Base-by-base conservation (phyloP, 2,113 vertebrate genomes). In the Brachypodius melanocephalos region DNA sequence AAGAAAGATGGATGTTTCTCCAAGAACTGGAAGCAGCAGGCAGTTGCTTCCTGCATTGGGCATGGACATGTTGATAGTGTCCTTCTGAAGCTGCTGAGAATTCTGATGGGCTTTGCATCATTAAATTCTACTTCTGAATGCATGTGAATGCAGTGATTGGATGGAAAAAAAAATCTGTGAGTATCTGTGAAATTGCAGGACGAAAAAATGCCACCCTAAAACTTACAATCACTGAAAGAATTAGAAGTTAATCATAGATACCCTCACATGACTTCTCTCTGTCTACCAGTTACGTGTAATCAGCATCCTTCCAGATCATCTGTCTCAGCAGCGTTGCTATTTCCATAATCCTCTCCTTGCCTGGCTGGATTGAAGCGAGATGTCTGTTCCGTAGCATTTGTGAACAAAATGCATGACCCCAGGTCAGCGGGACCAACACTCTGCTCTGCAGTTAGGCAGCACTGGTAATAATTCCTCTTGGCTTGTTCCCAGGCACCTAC, bases 401-500 rank as follows among this genome's bases (percentile, higher is more conserved):
- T n/a, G 38, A 88, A 24, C 51, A 20, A 51, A 91, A 66, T 4
- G 17, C 46, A 0, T 14, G 48, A 26, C 66, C 59, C 20, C 0
- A 0, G 49, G 49, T 51, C 66, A 21, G 0, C 1, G 69, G 58
- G 52, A 26, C 22, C 20, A 2, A 10, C 71, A 49, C 0, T 21
- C 31, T 71, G 66, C 75, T 34, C 32, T 73, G 51, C 49, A 43
- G 0, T 29, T 79, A 38, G 71, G 9, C 2, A 6, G 8, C 65
- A 12, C 43, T 92, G 72, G 38, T 38, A 38, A 79, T 49, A 11
- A 29, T 45, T 57, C n/a, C 1, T 84, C 77, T 86, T 66, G 31
- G 25, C 28, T 91, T 14, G 1, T 78, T 58, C 34, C 73, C 97
- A 99, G 99, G 99, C 72, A 99, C 99, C 15, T 99, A 99, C 3